These are phyloP conservation scores for Gracilinanus agilis DNA, from an alignment of 2,113 vertebrate species.

Conservation along the genomic window DNA sequence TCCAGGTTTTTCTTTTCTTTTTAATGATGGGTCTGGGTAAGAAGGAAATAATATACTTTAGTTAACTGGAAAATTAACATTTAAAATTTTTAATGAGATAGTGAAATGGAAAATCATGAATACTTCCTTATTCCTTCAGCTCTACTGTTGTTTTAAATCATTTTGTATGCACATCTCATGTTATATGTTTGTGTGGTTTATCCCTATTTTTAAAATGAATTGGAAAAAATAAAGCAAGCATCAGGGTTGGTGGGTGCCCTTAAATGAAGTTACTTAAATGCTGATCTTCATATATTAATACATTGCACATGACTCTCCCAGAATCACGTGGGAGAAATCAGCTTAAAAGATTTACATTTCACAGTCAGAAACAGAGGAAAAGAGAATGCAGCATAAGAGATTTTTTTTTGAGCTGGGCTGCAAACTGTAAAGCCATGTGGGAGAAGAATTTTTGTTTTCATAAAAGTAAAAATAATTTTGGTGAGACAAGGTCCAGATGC, in stretches of 20 bases:
- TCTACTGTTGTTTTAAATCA: not conserved
- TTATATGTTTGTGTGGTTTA: not conserved
- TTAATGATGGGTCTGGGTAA: not conserved
- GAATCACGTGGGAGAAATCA: not conserved
- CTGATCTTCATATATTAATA: not conserved
- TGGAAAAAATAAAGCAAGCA: not conserved
- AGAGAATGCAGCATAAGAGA: not conserved
- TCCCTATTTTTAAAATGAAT: not conserved
- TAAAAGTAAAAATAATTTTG: not conserved
- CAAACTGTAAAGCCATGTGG: not conserved
- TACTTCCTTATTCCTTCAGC: not conserved
- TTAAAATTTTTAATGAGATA: not conserved
- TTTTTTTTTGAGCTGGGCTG: not conserved
- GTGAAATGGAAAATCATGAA: not conserved
- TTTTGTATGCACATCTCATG: not conserved
- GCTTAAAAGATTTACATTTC: not conserved
- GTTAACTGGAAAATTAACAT: not conserved
- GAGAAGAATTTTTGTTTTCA: not conserved
- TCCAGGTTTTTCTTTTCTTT: not conserved
- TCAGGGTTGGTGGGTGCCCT: not conserved
- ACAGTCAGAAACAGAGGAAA: not conserved
- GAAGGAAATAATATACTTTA: not conserved
- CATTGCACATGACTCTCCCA: not conserved
- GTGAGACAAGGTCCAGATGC: not conserved
- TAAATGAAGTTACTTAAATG: not conserved